Evolutionary conservation across 2,113 vertebrate species (phyloP), one percentile per base, ranked within the genome.

Genomic region (Gracilinanus agilis): DNA sequence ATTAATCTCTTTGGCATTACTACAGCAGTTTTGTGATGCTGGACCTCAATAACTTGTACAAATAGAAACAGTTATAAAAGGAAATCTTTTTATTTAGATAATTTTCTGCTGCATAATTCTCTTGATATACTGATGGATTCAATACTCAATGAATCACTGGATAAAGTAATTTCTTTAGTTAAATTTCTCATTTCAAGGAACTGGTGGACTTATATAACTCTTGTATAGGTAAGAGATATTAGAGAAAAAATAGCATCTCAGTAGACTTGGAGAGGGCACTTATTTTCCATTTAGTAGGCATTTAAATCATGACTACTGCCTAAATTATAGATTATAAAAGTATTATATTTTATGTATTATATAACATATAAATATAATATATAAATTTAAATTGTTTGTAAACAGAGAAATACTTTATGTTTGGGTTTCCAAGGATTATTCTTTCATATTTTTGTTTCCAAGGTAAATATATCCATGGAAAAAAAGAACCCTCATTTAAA

Each of bases 351-450:
- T n/a, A n/a, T n/a, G n/a, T n/a, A n/a, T n/a, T n/a, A n/a, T n/a
- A n/a, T n/a, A n/a, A n/a, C n/a, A n/a, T n/a, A n/a, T n/a, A n/a
- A n/a, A n/a, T n/a, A n/a, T n/a, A n/a, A n/a, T n/a, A n/a, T n/a
- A n/a, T n/a, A n/a, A n/a, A n/a, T n/a, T n/a, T n/a, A n/a, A n/a
- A n/a, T n/a, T n/a, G n/a, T n/a, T n/a, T n/a, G n/a, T n/a, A n/a
- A n/a, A n/a, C n/a, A n/a, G n/a, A n/a, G n/a, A n/a, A n/a, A n/a
- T n/a, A n/a, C n/a, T n/a, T n/a, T n/a, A n/a, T n/a, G n/a, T n/a
- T 93, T 90, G 29, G 29, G 0, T 96, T 96, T 97, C 93, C 90
- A 93, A 95, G 44, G 21, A 29, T 94, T 95, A 95, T 93, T 97
- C 90, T 96, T 89, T n/a, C 16, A 67, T n/a, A 34, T 67, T 67